Evolutionary conservation across 2,797 vertebrate genomes (phyloP), one percentile per base, ranked within the genome.

Genomic region (Hoplostethus atlanticus): DNA sequence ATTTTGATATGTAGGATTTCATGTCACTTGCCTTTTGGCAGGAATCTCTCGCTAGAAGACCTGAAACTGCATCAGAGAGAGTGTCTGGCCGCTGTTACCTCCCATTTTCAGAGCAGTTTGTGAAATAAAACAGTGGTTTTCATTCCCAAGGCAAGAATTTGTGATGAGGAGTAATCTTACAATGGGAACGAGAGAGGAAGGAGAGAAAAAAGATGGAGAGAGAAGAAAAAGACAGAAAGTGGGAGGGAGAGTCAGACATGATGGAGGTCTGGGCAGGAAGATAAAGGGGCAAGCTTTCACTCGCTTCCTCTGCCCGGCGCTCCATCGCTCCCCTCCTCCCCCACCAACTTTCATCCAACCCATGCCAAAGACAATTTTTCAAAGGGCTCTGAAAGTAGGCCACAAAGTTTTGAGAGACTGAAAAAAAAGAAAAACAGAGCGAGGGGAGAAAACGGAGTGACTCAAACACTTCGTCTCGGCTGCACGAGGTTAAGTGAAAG

Each of bases 371-470:
- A 83, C 80, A 69, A 52, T 76, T 84, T 90, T 89, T 90, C 84
- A 90, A 91, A 91, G 85, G 60, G 25, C 47, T 6, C 40, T 16
- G 74, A 91, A 92, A 93, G 87, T 93, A 91, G 90, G 87, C 72
- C 91, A 92, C 53, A 75, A 84, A 90, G 87, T 90, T 90, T 83
- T 73, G 56, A 50, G 17, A 59, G 44, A 59, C 36, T 44, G 66
- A 48, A 64, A 30, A 44, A 28, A 65, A 64, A 30, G 44, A 28
- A 65, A 55, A 28, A 48, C 56, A 61, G 48, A 56, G 52, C 2
- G 21, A 11, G 36, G 48, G 31, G n/a, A 69, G 52, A 73, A 28
- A 71, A 51, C 21, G 21, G 21, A 21, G 1, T 21, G 21, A 21
- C 21, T 21, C 21, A 21, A 21, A 21, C 21, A 21, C 21, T 21